These are phyloP conservation scores for Gastracanthus pulcherrimus DNA, from an alignment of 2,888 invertebrate species.

Conservation along the genomic window DNA sequence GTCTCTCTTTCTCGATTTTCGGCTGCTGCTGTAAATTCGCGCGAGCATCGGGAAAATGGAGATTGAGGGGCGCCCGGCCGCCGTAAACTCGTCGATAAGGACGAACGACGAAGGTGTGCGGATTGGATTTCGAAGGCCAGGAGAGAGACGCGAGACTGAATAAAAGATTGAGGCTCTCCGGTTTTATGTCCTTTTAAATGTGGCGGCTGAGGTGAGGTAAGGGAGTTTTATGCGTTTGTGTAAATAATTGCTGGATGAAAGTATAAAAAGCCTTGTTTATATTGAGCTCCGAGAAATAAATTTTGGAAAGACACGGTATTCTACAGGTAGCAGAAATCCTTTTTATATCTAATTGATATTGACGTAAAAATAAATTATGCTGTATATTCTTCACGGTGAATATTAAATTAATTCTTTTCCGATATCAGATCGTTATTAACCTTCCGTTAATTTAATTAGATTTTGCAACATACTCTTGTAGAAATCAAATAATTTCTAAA, in stretches of 20 bases:
- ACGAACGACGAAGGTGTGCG: not conserved
- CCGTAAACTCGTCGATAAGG: not conserved
- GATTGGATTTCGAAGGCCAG: not conserved
- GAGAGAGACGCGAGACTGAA: not conserved
- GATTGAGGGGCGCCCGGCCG: not conserved
- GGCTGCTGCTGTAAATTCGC: no score
- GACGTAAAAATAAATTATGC: not conserved
- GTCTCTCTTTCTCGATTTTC: not conserved
- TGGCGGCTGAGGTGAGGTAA: no score
- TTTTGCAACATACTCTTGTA: no score
- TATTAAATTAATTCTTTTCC: no score
- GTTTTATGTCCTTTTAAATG: not conserved
- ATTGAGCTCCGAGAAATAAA: not conserved
- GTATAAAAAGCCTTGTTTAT: not conserved
- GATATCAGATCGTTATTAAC: no score
- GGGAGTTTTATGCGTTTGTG: not conserved
- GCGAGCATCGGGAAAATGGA: not conserved
- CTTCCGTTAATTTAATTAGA: no score
- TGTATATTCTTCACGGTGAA: no score
- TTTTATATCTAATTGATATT: not conserved
- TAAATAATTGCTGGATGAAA: not conserved
- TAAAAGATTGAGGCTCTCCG: not conserved
- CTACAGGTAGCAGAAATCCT: not conserved
- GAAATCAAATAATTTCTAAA: no score
- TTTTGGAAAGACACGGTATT: not conserved